Percentiles rank a stretch among this genome's conserved stretches.
phyloP scores from a whole-genome alignment of 1,140 invertebrate species.

The Chrysomallon squamiferum region DNA sequence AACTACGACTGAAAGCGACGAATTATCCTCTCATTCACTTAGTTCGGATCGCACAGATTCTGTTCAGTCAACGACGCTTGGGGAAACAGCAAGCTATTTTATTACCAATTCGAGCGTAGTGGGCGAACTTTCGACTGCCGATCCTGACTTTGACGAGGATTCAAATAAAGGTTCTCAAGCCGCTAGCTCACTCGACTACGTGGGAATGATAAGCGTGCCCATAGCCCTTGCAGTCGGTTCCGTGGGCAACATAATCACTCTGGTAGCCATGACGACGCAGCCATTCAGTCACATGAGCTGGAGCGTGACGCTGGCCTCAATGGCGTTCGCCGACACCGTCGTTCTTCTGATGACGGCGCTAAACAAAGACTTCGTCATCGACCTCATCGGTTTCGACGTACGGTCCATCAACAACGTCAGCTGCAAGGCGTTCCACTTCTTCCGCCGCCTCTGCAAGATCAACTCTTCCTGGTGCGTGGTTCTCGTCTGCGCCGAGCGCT shows the following conservation, averaged over 20 bases:
- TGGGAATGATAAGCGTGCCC: slow-evolving; percentile 13
- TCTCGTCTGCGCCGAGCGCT: slow-evolving; percentile 37
- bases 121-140: too few species aligned
- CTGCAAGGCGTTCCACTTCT: slow-evolving; percentile 37
- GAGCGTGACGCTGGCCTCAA: slow-evolving; percentile 22
- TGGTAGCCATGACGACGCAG: slow-evolving; percentile 22
- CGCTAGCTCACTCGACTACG: background rate
- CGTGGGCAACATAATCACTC: slow-evolving; percentile 30
- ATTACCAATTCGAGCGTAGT: too few species aligned
- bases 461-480: slow-evolving; percentile 48
- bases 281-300: slow-evolving; percentile 20
- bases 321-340: slow-evolving; percentile 33
- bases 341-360: slow-evolving; percentile 26
- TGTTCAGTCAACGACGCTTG: too few species aligned
- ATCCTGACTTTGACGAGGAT: too few species aligned
- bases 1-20: too few species aligned
- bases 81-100: too few species aligned
- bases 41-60: too few species aligned
- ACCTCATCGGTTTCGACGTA: slow-evolving; percentile 23
- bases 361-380: slow-evolving; percentile 34
- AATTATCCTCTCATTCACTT: too few species aligned
- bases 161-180: too few species aligned
- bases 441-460: slow-evolving; percentile 42
- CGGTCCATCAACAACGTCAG: slow-evolving; percentile 21
- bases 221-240: slow-evolving; percentile 24